Conservation (phyloP, 2,113 vertebrate genomes). For the Oryctolagus cuniculus region mOryCun1.1 NC_091435.1:142440501-142441000, state of each 20-base stretch:
- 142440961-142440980: no score
- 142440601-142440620: conserved; percentile 74
- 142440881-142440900: no score
- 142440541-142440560: conserved; percentile 85
- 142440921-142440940: no score
- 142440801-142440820: not conserved
- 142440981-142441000: no score
- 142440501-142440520: conserved; percentile 99
- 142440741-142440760: no score
- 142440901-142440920: no score
- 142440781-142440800: not conserved
- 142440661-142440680: not conserved
- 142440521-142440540: conserved; percentile 88
- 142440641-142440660: conserved; percentile 14
- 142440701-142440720: not conserved
- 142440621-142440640: conserved; percentile 66
- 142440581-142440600: conserved; percentile 74
- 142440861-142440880: not conserved
- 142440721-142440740: not conserved
- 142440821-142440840: not conserved
- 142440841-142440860: not conserved
- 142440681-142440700: not conserved
- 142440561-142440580: conserved; percentile 86
- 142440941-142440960: no score
- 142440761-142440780: not conserved